Conservation (phyloP, 2,888 invertebrate genomes). For the Pandemis corylana region DNA sequence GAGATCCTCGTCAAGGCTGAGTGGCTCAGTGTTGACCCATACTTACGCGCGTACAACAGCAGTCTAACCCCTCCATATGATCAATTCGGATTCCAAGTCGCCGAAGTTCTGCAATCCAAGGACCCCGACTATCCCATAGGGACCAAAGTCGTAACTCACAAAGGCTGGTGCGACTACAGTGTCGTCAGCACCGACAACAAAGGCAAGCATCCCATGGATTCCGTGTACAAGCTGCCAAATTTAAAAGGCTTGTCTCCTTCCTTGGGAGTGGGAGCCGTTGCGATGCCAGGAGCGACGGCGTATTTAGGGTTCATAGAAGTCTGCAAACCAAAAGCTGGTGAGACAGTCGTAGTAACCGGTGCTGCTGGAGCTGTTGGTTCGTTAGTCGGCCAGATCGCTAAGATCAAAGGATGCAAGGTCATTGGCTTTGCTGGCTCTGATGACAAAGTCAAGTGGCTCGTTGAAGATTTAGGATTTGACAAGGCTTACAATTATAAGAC, state of each 20-base stretch:
- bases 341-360: slow-evolving; percentile 88
- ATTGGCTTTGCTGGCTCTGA: slow-evolving; percentile 90
- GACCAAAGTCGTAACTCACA: slow-evolving; percentile 82
- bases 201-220: slow-evolving; percentile 43
- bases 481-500: slow-evolving; percentile 90
- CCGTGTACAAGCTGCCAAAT: slow-evolving; percentile 77
- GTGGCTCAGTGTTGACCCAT: slow-evolving; percentile 64
- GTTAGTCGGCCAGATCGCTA: slow-evolving; percentile 90
- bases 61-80: slow-evolving; percentile 54
- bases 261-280: slow-evolving; percentile 85
- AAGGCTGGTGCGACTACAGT: slow-evolving; percentile 88
- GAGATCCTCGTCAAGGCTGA: slow-evolving; percentile 64
- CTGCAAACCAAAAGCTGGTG: slow-evolving; percentile 88
- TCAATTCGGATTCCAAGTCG: slow-evolving; percentile 61
- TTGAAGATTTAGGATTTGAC: slow-evolving; percentile 87
- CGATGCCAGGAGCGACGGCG: slow-evolving; percentile 89
- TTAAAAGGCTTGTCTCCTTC: slow-evolving; percentile 80
- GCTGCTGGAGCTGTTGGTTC: slow-evolving; percentile 92
- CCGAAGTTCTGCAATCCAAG: slow-evolving; percentile 85
- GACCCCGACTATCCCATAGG: slow-evolving; percentile 86
- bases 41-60: slow-evolving; percentile 56
- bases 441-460: slow-evolving; percentile 88
- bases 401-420: slow-evolving; percentile 86
- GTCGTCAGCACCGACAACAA: slow-evolving; percentile 45
- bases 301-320: slow-evolving; percentile 89